Base-by-base conservation (phyloP, 1,140 invertebrate species). In the Polypedilum pembai region DNA sequence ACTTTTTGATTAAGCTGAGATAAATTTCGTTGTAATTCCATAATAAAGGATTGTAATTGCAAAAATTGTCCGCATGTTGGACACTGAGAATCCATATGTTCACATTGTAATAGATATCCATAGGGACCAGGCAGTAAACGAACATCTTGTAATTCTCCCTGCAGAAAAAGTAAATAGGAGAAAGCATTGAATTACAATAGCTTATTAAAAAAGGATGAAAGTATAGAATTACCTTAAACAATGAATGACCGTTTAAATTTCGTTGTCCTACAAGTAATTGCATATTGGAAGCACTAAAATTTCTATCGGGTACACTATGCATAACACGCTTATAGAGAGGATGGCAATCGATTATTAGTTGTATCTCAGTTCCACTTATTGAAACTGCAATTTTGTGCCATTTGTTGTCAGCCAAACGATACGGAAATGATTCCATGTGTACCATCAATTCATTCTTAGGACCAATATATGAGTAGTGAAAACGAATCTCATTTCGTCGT, bases 61-160 rank as follows among this genome's bases (percentile, higher is more conserved):
- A 90, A 88, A 84, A 93, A 95, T 83, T 95, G 91, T 76, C 92
- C 93, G 83, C 94, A 95, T 5, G 93, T 94, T 56, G 94, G 93
- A 85, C 94, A 96, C 78, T 88, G 90, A 77, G 91, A 90, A 80
- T 94, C 91, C 81, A 93, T 84, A 77, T 90, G 87, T 63, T 93
- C 93, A 85, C 94, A 96, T 82, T 94, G 92, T 77, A 89, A 86
- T 78, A 94, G 85, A 82, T 94, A 94, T 73, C 93, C 94, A 82
- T 94, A 90, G 74, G 92, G 87, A 78, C 92, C 91, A 78, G 88
- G 88, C 77, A 94, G 90, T 79, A 96, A 86, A 83, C 89, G 88
- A 76, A 95, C 90, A 79, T 95, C 92, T 87, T 94, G 92, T 80
- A 96, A 86, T 77, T 89, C 89, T 79, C 94, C 94, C 94, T 96